These are phyloP conservation scores for Solenopsis invicta DNA, from an alignment of 1,140 invertebrate species.

Conservation along the genomic window DNA sequence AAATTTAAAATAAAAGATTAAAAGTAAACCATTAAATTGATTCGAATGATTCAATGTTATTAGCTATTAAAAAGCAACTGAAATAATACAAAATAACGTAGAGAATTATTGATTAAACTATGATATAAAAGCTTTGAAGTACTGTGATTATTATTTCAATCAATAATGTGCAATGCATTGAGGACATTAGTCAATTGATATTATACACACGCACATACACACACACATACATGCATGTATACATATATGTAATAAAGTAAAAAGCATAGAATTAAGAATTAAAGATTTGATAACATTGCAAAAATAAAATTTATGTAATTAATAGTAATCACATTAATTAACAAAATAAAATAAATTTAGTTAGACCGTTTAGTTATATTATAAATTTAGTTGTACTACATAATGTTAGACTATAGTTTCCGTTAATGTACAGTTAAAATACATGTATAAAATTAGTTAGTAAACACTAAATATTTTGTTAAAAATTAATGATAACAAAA, in stretches of 20 bases:
- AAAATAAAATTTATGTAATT: not conserved
- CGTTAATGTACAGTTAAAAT: not conserved
- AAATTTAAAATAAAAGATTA: not conserved
- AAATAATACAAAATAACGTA: conserved; percentile 9
- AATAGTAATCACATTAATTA: not conserved
- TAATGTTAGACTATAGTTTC: not conserved
- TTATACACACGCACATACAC: not conserved
- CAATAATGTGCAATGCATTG: not conserved
- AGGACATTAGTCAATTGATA: not conserved
- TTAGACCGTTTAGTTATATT: too few relatives aligned
- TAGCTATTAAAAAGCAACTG: conserved; percentile 18
- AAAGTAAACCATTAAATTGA: not conserved
- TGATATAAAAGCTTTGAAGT: not conserved
- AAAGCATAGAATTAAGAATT: not conserved
- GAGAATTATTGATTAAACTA: conserved; percentile 48
- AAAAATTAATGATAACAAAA: too few relatives aligned
- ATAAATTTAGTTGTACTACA: not conserved
- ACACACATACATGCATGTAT: not conserved
- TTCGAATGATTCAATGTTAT: not conserved
- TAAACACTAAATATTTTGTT: not conserved
- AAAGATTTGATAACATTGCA: not conserved
- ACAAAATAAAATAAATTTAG: conserved; percentile 6
- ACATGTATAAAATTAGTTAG: not conserved
- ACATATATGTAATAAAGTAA: not conserved
- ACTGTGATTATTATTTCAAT: conserved; percentile 19